These are phyloP conservation scores for Junonia oenone DNA, from an alignment of 2,888 invertebrate genomes.

Conservation along the genomic window DNA sequence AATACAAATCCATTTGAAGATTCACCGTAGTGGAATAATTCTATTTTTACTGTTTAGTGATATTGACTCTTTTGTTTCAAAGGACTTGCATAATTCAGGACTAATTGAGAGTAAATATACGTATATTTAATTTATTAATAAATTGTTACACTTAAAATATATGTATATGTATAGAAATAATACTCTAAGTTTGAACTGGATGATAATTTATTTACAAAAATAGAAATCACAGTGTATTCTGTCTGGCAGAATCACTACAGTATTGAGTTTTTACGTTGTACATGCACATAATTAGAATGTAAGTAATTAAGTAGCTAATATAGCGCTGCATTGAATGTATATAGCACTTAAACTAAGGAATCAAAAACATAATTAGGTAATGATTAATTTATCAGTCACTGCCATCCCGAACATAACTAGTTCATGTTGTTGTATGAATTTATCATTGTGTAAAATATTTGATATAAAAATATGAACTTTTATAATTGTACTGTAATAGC, in stretches of 20 bases:
- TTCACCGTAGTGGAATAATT: conserved; percentile 30
- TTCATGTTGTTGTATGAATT: conserved; percentile 18
- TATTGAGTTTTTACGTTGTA: conserved; percentile 38
- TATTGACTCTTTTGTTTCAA: conserved; percentile 14
- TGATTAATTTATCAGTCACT: conserved; percentile 29
- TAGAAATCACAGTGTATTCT: conserved; percentile 55
- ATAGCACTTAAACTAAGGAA: conserved; percentile 23
- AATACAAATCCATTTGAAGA: conserved; percentile 69
- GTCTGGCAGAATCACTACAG: conserved; percentile 45
- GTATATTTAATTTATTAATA: conserved; percentile 17
- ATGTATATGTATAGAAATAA: not conserved
- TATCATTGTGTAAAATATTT: conserved; percentile 19
- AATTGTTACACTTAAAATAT: not conserved
- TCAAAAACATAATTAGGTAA: conserved; percentile 14
- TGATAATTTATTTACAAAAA: conserved; percentile 73
- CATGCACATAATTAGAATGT: conserved; percentile 57
- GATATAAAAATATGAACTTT: conserved; percentile 21
- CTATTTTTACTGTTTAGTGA: conserved; percentile 12
- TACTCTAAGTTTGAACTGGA: conserved; percentile 11
- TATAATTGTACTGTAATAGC: conserved; percentile 23
- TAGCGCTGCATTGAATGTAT: conserved; percentile 24
- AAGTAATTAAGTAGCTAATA: conserved; percentile 26
- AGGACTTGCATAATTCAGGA: conserved; percentile 27
- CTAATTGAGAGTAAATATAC: conserved; percentile 26
- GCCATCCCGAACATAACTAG: conserved; percentile 16